A percentile compares a stretch with the other conserved stretches of the same genome.
Conservation (phyloP, 1,140 invertebrate genomes). For the Aphaenogaster ashmeadi region DNA sequence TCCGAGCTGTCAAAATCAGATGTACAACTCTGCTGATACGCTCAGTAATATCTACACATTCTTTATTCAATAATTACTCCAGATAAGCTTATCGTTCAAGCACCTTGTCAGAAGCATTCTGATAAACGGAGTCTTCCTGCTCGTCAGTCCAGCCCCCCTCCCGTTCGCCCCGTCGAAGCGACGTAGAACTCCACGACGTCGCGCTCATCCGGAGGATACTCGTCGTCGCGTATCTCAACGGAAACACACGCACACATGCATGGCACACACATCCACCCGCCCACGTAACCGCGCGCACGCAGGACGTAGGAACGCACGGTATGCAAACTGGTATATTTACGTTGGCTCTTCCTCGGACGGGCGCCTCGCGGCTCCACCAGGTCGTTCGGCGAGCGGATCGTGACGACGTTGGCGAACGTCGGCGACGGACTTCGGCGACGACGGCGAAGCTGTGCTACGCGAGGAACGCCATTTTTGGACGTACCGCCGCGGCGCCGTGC, state of each 20-base stretch:
- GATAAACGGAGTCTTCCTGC: not conserved
- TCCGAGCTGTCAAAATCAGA: not conserved
- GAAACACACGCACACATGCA: slow-evolving; percentile 18
- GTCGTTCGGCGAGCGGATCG: not conserved
- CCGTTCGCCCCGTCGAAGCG: not conserved
- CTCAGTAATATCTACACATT: not conserved
- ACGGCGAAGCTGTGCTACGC: slow-evolving; percentile 63
- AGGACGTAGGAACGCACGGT: slow-evolving; percentile 56
- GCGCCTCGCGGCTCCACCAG: slow-evolving; percentile 21
- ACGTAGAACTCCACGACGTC: slow-evolving; percentile 3
- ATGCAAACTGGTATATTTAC: slow-evolving; percentile 69
- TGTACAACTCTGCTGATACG: not conserved
- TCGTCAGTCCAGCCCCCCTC: not conserved
- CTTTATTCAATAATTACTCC: not conserved
- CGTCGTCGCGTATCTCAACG: not conserved
- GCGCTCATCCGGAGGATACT: slow-evolving; percentile 20
- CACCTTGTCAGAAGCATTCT: not conserved
- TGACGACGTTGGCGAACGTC: slow-evolving; percentile 20
- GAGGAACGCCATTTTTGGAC: slow-evolving; percentile 82
- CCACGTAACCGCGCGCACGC: slow-evolving; percentile 28
- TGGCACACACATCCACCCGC: not conserved
- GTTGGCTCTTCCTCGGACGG: slow-evolving; percentile 26
- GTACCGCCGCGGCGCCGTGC: slow-evolving; percentile 51
- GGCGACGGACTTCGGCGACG: not conserved
- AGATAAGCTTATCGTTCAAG: not conserved